These are phyloP conservation scores for Globia sparganii DNA, from an alignment of 2,888 invertebrate genomes.

Conservation along the genomic window DNA sequence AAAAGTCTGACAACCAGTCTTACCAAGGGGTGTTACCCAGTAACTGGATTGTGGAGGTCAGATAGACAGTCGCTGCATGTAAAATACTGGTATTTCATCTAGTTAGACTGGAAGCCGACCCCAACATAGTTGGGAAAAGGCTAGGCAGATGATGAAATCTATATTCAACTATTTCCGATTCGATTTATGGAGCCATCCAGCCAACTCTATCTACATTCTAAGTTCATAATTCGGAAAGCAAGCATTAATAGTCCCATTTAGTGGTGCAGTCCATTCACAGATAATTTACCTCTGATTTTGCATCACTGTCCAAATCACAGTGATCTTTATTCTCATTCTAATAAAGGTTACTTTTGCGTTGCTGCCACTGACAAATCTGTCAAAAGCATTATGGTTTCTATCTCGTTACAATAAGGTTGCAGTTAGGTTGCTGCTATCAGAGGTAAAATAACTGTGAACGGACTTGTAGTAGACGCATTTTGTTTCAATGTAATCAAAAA, in stretches of 20 bases:
- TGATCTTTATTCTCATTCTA: background rate
- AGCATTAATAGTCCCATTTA: background rate
- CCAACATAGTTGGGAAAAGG: background rate
- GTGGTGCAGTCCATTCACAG: background rate
- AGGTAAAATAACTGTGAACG: too few relatives aligned
- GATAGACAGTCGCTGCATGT: background rate
- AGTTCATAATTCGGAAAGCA: background rate
- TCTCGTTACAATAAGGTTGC: background rate
- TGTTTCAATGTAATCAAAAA: background rate
- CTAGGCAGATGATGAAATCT: background rate
- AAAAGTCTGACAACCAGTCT: background rate
- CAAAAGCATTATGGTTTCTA: background rate
- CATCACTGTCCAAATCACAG: background rate
- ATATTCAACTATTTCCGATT: background rate
- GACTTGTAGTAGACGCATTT: background rate
- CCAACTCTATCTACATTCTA: background rate
- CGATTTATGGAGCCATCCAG: background rate
- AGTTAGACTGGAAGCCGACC: background rate
- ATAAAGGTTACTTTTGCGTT: background rate
- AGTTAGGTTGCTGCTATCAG: background rate
- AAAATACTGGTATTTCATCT: background rate
- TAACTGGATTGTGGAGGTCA: background rate
- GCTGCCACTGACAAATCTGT: background rate
- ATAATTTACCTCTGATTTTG: background rate
- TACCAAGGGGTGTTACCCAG: background rate